A percentile compares a stretch with the other conserved stretches of the same genome.
Conservation (phyloP, 2,113 vertebrate species). For the Callopanchax toddi region DNA sequence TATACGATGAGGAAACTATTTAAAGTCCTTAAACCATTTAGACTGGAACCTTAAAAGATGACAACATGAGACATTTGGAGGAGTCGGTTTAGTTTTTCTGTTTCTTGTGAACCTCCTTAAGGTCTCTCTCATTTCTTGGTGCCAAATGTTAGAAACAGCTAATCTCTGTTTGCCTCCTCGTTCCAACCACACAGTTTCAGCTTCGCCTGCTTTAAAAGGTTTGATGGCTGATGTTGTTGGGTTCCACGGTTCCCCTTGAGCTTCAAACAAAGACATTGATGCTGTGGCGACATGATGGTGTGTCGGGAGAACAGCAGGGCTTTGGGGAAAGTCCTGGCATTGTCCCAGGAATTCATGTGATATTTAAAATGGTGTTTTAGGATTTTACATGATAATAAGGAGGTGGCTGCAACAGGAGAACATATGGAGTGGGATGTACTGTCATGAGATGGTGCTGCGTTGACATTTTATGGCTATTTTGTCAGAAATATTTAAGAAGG, state of each 20-base stretch:
- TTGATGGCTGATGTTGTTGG: neutral
- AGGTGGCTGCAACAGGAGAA: no score
- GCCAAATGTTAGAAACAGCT: constrained; percentile 13
- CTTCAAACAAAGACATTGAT: constrained; percentile 12
- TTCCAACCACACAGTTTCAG: constrained; percentile 40
- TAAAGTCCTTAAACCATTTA: no score
- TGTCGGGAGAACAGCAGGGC: neutral
- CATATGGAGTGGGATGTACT: no score
- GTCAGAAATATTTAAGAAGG: no score
- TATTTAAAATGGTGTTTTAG: no score
- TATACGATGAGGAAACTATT: no score
- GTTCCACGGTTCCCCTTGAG: constrained; percentile 13
- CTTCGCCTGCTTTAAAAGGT: constrained; percentile 6
- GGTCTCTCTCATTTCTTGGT: constrained; percentile 11
- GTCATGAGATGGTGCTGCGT: no score
- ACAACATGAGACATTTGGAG: neutral
- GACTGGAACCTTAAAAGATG: no score
- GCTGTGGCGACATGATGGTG: neutral
- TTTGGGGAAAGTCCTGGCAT: constrained; percentile 1
- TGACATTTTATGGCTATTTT: no score
- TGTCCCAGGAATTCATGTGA: no score
- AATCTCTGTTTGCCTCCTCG: constrained; percentile 18
- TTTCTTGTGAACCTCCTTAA: constrained; percentile 34
- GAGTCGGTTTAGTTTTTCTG: constrained; percentile 7
- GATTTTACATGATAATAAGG: no score